Percentiles rank a stretch among this genome's conserved stretches.
Evolutionary conservation across 2,797 vertebrate species (phyloP).

Genomic region (Distichodus sexfasciatus): DNA sequence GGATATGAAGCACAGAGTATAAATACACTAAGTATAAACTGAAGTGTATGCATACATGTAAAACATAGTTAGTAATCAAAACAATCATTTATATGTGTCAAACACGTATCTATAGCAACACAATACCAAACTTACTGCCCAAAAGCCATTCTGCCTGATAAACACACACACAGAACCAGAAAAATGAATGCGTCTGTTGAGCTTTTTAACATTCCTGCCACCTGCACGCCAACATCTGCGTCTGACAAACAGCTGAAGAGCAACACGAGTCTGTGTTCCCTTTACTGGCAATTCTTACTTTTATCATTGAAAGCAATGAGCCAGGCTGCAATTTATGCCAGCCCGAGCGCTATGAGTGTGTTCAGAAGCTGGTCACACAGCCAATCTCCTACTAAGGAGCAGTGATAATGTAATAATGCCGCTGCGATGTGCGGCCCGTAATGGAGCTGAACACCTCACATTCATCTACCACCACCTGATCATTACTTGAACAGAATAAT

Average conservation of each 20-base stretch:
- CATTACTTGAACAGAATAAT: slow-evolving; percentile 83
- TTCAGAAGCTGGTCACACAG: slow-evolving; percentile 89
- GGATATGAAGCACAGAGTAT: too few relatives aligned
- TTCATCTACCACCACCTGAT: slow-evolving; percentile 88
- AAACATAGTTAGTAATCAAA: too few relatives aligned
- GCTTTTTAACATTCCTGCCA: slow-evolving; percentile 64
- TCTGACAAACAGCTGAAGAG: slow-evolving; percentile 77
- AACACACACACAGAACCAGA: slow-evolving; percentile 1
- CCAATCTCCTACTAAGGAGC: slow-evolving; percentile 92
- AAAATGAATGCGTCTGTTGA: slow-evolving; percentile 20
- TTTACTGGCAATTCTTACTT: slow-evolving; percentile 85
- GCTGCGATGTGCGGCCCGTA: slow-evolving; percentile 90
- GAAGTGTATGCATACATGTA: too few relatives aligned
- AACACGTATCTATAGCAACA: too few relatives aligned
- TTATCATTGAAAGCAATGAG: slow-evolving; percentile 95
- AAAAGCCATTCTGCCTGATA: slow-evolving; percentile 3
- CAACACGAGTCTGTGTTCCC: slow-evolving; percentile 77
- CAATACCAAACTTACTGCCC: too few relatives aligned
- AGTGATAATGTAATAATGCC: slow-evolving; percentile 94
- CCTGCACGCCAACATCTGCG: slow-evolving; percentile 58
- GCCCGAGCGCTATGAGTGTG: slow-evolving; percentile 86
- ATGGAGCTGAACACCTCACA: slow-evolving; percentile 92
- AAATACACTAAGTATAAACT: too few relatives aligned
- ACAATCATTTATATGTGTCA: too few relatives aligned
- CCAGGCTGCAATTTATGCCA: slow-evolving; percentile 88